phyloP scores from a whole-genome alignment of 2,113 vertebrate genomes.

The Labeo catla region DNA sequence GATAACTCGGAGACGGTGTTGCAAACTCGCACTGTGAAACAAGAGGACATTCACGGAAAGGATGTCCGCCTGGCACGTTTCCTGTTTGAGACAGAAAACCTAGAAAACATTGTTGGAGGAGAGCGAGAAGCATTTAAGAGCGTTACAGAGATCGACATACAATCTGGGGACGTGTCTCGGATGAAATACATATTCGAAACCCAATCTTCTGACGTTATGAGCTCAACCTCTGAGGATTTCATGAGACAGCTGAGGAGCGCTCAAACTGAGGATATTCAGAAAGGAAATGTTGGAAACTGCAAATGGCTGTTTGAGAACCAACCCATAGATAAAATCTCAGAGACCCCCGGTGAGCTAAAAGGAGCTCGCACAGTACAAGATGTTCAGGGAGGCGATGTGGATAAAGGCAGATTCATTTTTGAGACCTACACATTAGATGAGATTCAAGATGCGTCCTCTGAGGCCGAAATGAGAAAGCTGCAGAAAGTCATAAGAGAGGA shows the following conservation, averaged over 20 bases:
- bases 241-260: slow-evolving; percentile 81
- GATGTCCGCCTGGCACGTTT: slow-evolving; percentile 84
- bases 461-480: slow-evolving; percentile 62
- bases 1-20: slow-evolving; percentile 76
- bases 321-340: slow-evolving; percentile 80
- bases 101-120: slow-evolving; percentile 81
- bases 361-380: slow-evolving; percentile 79
- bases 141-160: slow-evolving; percentile 83
- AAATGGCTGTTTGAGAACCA: slow-evolving; percentile 91
- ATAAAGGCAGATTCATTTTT: slow-evolving; percentile 87
- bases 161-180: slow-evolving; percentile 85
- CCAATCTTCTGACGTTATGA: slow-evolving; percentile 83
- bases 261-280: slow-evolving; percentile 85
- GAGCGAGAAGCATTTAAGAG: slow-evolving; percentile 76
- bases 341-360: slow-evolving; percentile 68
- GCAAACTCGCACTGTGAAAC: slow-evolving; percentile 78
- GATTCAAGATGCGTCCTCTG: slow-evolving; percentile 79
- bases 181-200: slow-evolving; percentile 91
- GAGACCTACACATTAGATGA: slow-evolving; percentile 86
- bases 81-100: slow-evolving; percentile 89
- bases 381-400: slow-evolving; percentile 85
- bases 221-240: slow-evolving; percentile 81
- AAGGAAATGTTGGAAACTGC: slow-evolving; percentile 84
- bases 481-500: slow-evolving; percentile 75
- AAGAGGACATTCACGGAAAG: slow-evolving; percentile 85